These are phyloP conservation scores for Oreortyx pictus DNA, from an alignment of 2,797 vertebrate species.

Conservation along the genomic window DNA sequence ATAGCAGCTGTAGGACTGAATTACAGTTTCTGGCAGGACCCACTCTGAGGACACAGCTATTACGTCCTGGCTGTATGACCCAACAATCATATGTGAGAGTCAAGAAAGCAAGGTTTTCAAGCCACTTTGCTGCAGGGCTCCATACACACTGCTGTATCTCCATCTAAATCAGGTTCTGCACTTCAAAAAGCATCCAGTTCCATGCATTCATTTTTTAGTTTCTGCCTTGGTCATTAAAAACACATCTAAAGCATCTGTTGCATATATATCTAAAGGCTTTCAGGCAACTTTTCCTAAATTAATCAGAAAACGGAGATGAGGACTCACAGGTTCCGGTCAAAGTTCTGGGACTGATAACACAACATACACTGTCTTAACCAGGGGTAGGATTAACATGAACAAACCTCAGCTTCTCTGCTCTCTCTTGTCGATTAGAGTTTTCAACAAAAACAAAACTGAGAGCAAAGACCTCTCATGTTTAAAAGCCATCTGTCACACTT, in stretches of 20 bases:
- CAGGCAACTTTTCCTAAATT: neutral
- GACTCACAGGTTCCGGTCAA: neutral
- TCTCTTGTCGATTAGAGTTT: neutral
- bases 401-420: neutral
- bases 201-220: neutral
- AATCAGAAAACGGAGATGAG: neutral
- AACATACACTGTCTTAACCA: neutral
- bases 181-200: fast-evolving
- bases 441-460: neutral
- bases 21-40: neutral
- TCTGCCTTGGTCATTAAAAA: neutral
- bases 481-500: constrained; percentile 26
- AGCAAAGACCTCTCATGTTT: constrained; percentile 13
- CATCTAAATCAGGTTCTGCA: neutral
- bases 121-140: neutral
- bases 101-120: neutral
- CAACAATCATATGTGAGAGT: fast-evolving
- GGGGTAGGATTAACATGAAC: neutral
- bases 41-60: neutral
- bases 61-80: fast-evolving
- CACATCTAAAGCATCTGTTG: neutral
- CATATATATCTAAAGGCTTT: neutral
- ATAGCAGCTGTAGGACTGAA: neutral
- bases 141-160: neutral
- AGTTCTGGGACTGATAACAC: neutral